A percentile compares a stretch with the other conserved stretches of the same genome.
Evolutionary conservation across 1,140 invertebrate genomes (phyloP).

Genomic region (Riptortus pedestris): DNA sequence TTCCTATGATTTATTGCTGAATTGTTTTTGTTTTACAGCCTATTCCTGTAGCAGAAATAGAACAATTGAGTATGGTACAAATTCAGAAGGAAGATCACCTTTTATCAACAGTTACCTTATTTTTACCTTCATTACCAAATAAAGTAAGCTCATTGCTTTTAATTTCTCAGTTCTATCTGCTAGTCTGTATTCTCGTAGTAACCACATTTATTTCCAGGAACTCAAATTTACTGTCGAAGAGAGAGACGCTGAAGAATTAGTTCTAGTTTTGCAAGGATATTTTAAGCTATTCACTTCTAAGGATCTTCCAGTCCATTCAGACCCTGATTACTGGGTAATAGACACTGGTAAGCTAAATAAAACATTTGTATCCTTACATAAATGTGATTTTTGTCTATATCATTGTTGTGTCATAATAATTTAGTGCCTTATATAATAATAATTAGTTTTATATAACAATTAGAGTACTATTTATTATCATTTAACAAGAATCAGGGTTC

Average conservation of each 20-base stretch:
- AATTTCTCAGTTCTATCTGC: neutral
- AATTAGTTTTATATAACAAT: no score
- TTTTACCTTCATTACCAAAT: conserved; percentile 39
- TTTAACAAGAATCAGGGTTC: no score
- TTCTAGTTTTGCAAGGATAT: conserved; percentile 68
- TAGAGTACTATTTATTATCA: no score
- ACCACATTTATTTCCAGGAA: conserved; percentile 46
- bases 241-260: conserved; percentile 71
- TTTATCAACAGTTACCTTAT: conserved; percentile 52
- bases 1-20: no score
- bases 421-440: neutral
- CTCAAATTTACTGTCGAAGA: conserved; percentile 63
- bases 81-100: conserved; percentile 63
- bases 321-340: conserved; percentile 48
- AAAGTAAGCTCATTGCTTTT: conserved; percentile 33
- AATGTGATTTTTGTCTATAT: conserved; percentile 10
- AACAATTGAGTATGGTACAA: conserved; percentile 60
- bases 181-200: neutral
- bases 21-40: no score
- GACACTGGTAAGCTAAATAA: conserved; percentile 45
- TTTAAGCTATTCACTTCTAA: conserved; percentile 52
- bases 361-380: no score
- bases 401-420: conserved; percentile 19
- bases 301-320: conserved; percentile 47
- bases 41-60: conserved; percentile 64